Base-by-base conservation (phyloP, 2,113 vertebrate genomes). In the Oryzias javanicus region DNA sequence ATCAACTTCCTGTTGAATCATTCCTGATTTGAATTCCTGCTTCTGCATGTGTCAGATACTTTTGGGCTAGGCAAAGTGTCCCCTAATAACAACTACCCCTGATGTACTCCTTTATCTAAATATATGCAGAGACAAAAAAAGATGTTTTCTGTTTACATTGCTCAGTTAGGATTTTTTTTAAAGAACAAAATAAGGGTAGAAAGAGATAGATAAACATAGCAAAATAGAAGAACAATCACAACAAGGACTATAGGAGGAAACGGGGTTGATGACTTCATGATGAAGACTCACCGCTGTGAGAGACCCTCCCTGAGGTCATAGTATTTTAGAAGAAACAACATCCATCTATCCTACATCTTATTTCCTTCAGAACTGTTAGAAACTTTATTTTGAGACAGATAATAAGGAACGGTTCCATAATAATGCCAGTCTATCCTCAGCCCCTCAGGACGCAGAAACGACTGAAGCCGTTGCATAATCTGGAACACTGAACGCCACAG, bases 261-360 rank as follows among this genome's bases (percentile, higher is more conserved):
- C 0, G 2, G 3, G 44, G 25, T n/a, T 17, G 68, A 55, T 55
- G 67, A 68, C 57, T 76, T 70, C 47, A 67, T 44, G 42, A 63
- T 47, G 46, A 66, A 70, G 66, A 71, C 60, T 54, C 44, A 24
- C 55, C 3, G 51, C 42, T 25, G 60, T 2, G 35, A 67, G 62
- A 66, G 64, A 18, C 54, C 55, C 45, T 5, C 54, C 55, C 45
- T 5, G 76, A 78, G 76, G 74, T 74, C 75, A 71, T 17, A 15
- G 49, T 18, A 67, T 44, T 49, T 7, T 8, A 8, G 12, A 8
- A 2, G 10, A 8, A 10, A 8, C 29, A 35, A 35, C 1, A 35
- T 12, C 10, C 8, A 35, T 35, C 29, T 35, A 35, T 12, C 8
- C 8, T 35, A 35, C 29, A 35, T 35, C 10, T 35, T 35, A 6